Percentiles rank a stretch among this genome's conserved stretches.
Evolutionary conservation across 2,888 invertebrate genomes (phyloP).

Genomic region (Ephialtes manifestator): DNA sequence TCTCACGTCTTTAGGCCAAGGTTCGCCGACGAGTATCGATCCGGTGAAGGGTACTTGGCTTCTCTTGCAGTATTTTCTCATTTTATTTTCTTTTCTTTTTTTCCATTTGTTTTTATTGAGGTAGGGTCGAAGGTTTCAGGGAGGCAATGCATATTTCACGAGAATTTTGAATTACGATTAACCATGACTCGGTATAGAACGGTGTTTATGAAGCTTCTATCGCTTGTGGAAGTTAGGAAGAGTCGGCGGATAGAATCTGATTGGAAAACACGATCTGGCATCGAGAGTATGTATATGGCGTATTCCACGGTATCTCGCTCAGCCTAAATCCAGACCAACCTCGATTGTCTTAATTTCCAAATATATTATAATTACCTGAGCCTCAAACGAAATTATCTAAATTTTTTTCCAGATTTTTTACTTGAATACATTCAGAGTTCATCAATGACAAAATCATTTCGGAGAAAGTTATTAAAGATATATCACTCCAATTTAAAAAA

Average conservation of each 20-base stretch:
- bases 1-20: conserved; percentile 65
- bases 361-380: not conserved
- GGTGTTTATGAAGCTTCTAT: conserved; percentile 53
- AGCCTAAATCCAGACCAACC: not conserved
- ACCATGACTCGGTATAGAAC: conserved; percentile 34
- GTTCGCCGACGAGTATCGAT: conserved; percentile 55
- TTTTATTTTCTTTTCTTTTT: conserved; percentile 19
- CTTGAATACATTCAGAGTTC: too few species aligned
- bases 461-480: too few species aligned
- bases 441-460: too few species aligned
- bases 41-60: conserved; percentile 59
- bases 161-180: conserved; percentile 56
- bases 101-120: conserved; percentile 55
- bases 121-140: conserved; percentile 64
- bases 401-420: not conserved
- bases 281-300: conserved; percentile 36
- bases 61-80: conserved; percentile 26
- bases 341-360: not conserved
- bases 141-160: conserved; percentile 52
- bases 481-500: too few species aligned
- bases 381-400: not conserved
- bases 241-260: conserved; percentile 63
- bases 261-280: conserved; percentile 66
- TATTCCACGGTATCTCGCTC: not conserved
- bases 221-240: conserved; percentile 63